These are phyloP conservation scores for Sphaeramia orbicularis DNA, from an alignment of 2,797 vertebrate species.

Conservation along the genomic window DNA sequence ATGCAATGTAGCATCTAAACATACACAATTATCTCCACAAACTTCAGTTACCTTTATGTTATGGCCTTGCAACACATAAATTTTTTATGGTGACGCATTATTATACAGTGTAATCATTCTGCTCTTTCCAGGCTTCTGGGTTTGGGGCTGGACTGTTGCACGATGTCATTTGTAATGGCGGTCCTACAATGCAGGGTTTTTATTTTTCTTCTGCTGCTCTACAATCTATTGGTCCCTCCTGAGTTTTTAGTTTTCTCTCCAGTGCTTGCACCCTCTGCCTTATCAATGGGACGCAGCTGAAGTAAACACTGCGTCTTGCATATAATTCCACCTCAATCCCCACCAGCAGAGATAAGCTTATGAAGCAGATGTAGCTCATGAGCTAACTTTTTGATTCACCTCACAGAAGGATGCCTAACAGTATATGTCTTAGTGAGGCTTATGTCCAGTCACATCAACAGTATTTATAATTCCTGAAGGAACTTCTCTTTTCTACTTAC, in stretches of 20 bases:
- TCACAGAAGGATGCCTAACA: slow-evolving; percentile 61
- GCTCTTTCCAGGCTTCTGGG: slow-evolving; percentile 27
- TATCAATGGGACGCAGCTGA: slow-evolving; percentile 73
- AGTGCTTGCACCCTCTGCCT: slow-evolving; percentile 43
- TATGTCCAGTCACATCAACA: slow-evolving; percentile 55
- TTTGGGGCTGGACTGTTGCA: slow-evolving; percentile 38
- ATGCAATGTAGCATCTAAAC: slow-evolving; percentile 14
- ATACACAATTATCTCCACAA: slow-evolving; percentile 25
- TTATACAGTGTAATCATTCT: slow-evolving; percentile 50
- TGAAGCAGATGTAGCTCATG: slow-evolving; percentile 57
- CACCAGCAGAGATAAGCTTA: slow-evolving; percentile 61
- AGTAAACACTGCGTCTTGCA: slow-evolving; percentile 63
- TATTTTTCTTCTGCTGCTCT: slow-evolving; percentile 22
- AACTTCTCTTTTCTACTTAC: slow-evolving; percentile 35
- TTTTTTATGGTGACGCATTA: slow-evolving; percentile 61
- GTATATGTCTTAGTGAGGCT: slow-evolving; percentile 62
- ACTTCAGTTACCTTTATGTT: slow-evolving; percentile 32
- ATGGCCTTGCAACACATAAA: slow-evolving; percentile 31
- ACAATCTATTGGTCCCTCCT: slow-evolving; percentile 48
- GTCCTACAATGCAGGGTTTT: slow-evolving; percentile 31
- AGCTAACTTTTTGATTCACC: slow-evolving; percentile 65
- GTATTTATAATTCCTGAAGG: slow-evolving; percentile 64
- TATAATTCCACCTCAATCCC: slow-evolving; percentile 65
- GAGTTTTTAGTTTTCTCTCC: slow-evolving; percentile 53
- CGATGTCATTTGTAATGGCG: slow-evolving; percentile 47